Evolutionary conservation across 2,113 vertebrate genomes (phyloP).

Genomic region (Himantopus leucocephalus): DNA sequence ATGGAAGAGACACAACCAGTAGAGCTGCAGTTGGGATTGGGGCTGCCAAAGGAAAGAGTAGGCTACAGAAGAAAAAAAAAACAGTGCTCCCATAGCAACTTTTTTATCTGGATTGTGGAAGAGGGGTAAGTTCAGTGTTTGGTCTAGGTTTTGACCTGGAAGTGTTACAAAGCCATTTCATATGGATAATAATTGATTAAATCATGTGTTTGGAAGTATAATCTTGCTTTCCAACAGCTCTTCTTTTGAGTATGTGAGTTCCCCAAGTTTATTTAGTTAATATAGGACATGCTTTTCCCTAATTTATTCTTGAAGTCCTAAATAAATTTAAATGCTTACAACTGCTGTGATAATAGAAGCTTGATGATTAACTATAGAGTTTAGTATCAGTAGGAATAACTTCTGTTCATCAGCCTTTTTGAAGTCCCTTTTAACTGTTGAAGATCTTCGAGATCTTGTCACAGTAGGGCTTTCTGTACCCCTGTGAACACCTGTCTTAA

Average conservation of each 20-base stretch:
- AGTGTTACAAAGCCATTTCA: background rate
- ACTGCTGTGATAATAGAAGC: background rate
- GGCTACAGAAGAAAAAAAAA: background rate
- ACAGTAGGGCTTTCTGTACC: background rate
- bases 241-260: background rate
- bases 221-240: background rate
- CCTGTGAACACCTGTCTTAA: background rate
- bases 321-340: background rate
- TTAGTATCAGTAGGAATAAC: background rate
- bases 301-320: background rate
- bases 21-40: background rate
- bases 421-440: background rate
- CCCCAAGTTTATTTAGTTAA: background rate
- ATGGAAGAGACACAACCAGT: background rate
- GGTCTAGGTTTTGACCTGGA: background rate
- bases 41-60: background rate
- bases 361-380: background rate
- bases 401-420: background rate
- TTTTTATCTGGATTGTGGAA: background rate
- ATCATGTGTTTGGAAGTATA: background rate
- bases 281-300: background rate
- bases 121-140: background rate
- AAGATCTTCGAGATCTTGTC: background rate
- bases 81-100: background rate
- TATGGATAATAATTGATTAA: background rate